These are phyloP conservation scores for Therioaphis trifolii DNA, from an alignment of 2,888 invertebrate genomes.

Conservation along the genomic window DNA sequence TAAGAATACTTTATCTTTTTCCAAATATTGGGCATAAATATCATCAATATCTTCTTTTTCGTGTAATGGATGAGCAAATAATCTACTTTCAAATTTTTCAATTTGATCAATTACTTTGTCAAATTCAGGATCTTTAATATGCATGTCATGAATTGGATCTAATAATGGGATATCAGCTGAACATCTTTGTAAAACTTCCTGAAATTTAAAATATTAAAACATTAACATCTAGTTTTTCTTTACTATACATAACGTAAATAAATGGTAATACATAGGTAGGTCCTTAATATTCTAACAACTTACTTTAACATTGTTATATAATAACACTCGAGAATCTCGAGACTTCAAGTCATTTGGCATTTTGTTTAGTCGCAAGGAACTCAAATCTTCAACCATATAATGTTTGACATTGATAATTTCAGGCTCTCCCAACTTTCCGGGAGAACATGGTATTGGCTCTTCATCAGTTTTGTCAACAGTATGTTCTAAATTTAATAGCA, in stretches of 20 bases:
- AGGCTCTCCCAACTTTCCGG: constrained; percentile 75
- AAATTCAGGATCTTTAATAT: constrained; percentile 86
- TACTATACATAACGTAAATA: too few species aligned
- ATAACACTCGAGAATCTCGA: constrained; percentile 43
- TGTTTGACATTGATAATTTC: constrained; percentile 90
- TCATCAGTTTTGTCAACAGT: constrained; percentile 73
- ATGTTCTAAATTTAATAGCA: constrained; percentile 84
- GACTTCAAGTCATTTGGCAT: constrained; percentile 92
- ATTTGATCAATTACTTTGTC: constrained; percentile 84
- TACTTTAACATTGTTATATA: constrained; percentile 57
- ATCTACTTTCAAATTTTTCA: constrained; percentile 83
- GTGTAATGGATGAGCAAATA: constrained; percentile 85
- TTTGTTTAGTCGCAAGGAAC: constrained; percentile 89
- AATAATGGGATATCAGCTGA: constrained; percentile 87
- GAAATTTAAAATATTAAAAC: not conserved
- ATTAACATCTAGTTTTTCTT: not conserved
- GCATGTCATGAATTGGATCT: constrained; percentile 96
- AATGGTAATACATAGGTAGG: too few species aligned
- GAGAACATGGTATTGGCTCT: constrained; percentile 74
- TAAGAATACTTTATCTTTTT: constrained; percentile 74
- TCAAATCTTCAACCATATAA: constrained; percentile 85
- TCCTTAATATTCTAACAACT: constrained; percentile 7
- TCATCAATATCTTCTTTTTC: constrained; percentile 79
- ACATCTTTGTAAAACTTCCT: constrained; percentile 89
- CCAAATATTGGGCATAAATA: constrained; percentile 80